Evolutionary conservation across 2,888 invertebrate species (phyloP).

Genomic region (Drosophila nr. fundita): DNA sequence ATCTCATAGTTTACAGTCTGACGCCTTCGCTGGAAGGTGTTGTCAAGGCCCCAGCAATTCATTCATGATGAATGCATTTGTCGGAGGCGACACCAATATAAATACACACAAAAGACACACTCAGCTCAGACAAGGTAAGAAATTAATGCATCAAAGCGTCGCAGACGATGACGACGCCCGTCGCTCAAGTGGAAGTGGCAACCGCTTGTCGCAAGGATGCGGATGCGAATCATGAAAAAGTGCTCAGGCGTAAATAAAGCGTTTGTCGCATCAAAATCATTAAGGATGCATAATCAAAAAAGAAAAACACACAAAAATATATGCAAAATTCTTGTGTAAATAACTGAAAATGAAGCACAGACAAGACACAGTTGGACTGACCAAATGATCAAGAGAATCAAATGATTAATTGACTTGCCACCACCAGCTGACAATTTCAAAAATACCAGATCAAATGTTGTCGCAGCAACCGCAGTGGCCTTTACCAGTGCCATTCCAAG

Average conservation of each 20-base stretch:
- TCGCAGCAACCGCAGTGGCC: conserved; percentile 13
- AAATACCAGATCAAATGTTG: conserved; percentile 29
- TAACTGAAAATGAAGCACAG: conserved; percentile 23
- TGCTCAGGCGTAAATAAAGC: conserved; percentile 61
- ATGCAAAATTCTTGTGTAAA: conserved; percentile 31
- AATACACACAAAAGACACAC: conserved; percentile 8
- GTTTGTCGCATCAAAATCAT: conserved; percentile 52
- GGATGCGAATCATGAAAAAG: conserved; percentile 36
- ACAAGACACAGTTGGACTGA: neutral
- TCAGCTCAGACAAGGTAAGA: conserved; percentile 55
- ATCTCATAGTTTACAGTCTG: conserved; percentile 82
- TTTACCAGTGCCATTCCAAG: conserved; percentile 34
- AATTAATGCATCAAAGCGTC: conserved; percentile 79
- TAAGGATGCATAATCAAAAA: conserved; percentile 24
- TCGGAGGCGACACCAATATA: conserved; percentile 32
- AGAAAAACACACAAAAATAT: conserved; percentile 2
- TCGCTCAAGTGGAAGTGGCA: conserved; percentile 69
- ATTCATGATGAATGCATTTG: conserved; percentile 75
- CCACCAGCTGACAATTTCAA: conserved; percentile 36
- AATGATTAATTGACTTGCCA: conserved; percentile 47
- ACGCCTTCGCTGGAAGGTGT: conserved; percentile 63
- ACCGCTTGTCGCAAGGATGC: conserved; percentile 19
- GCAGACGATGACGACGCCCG: conserved; percentile 51
- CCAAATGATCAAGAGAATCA: conserved; percentile 43
- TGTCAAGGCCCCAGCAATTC: conserved; percentile 48